Evolutionary conservation across 2,888 invertebrate species (phyloP).

Genomic region (Tuberolachnus salignus): DNA sequence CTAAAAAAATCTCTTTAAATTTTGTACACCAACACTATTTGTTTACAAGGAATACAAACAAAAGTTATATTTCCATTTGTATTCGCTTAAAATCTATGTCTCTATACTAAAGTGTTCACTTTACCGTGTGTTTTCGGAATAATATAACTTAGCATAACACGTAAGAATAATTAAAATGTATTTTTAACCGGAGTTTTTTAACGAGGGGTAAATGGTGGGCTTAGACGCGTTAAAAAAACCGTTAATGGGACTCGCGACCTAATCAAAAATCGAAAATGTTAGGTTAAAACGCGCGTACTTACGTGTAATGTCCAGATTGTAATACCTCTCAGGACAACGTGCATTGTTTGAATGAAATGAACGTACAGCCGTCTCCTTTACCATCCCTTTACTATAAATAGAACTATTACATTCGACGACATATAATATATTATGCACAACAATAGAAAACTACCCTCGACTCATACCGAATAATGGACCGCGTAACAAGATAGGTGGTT

Average conservation of each 20-base stretch:
- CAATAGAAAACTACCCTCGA: slow-evolving; percentile 57
- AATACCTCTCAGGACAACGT: slow-evolving; percentile 52
- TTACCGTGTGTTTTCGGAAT: no score
- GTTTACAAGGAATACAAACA: no score
- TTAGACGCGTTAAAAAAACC: background rate
- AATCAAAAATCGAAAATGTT: background rate
- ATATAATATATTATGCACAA: slow-evolving; percentile 5
- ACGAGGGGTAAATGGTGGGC: no score
- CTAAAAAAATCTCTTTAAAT: no score
- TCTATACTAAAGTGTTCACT: no score
- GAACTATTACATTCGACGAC: slow-evolving; percentile 41
- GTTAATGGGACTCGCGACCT: background rate
- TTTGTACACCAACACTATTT: no score
- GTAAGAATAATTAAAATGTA: no score
- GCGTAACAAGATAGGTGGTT: slow-evolving; percentile 55
- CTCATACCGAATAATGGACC: slow-evolving; percentile 52
- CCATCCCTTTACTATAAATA: slow-evolving; percentile 45
- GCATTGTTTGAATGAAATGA: slow-evolving; percentile 52
- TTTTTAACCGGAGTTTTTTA: no score
- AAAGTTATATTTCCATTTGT: no score
- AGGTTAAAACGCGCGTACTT: slow-evolving; percentile 19
- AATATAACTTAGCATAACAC: no score
- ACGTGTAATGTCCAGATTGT: slow-evolving; percentile 50
- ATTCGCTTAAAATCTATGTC: no score
- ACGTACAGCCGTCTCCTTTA: slow-evolving; percentile 30